Conservation (phyloP, 2,113 vertebrate genomes). For the Dicaeum eximium region DNA sequence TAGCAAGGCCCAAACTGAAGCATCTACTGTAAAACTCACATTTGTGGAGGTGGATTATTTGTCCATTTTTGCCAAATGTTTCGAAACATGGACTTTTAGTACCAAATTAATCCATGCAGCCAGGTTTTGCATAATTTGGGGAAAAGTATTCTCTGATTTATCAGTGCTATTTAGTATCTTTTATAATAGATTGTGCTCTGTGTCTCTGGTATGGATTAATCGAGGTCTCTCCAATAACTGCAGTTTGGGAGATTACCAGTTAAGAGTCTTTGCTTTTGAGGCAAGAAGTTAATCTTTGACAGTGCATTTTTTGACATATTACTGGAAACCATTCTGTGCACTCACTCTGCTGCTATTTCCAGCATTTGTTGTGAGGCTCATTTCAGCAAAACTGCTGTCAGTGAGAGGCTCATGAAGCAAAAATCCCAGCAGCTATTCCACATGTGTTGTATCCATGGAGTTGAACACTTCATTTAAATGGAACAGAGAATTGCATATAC, state of each 20-base stretch:
- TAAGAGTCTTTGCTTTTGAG: not conserved
- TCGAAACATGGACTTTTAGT: not conserved
- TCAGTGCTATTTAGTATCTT: fast-evolving
- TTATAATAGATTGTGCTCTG: not conserved
- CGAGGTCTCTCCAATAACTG: not conserved
- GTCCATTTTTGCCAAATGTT: not conserved
- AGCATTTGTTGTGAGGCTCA: not conserved
- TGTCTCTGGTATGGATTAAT: not conserved
- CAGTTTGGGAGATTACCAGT: not conserved
- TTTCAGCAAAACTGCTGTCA: not conserved
- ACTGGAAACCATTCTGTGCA: not conserved
- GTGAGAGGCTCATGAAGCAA: not conserved
- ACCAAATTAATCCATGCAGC: not conserved
- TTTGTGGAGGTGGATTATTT: not conserved
- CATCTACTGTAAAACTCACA: not conserved
- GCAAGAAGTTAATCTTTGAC: not conserved
- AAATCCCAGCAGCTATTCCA: not conserved
- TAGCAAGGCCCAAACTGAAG: not conserved
- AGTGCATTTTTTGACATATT: not conserved
- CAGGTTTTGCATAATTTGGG: not conserved
- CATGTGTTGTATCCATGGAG: not conserved
- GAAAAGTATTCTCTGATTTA: not conserved
- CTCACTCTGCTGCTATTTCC: not conserved
- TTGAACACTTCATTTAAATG: not conserved
- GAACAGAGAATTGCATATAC: not conserved